These are phyloP conservation scores for Andrena praecox DNA, from an alignment of 2,888 invertebrate species.

Conservation along the genomic window DNA sequence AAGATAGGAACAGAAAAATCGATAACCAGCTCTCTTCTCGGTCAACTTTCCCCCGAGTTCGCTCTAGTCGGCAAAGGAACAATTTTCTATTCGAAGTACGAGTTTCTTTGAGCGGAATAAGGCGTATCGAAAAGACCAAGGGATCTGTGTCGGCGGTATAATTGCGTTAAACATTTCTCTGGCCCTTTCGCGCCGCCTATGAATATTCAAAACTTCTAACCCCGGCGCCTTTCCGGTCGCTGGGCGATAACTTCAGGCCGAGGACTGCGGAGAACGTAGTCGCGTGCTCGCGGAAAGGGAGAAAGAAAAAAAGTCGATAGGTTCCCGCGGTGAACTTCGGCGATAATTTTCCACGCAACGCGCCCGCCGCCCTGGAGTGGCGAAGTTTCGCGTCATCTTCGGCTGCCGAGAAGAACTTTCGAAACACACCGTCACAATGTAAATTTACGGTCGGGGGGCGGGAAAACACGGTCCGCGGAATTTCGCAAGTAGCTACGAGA, in stretches of 20 bases:
- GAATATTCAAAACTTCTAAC: conserved; percentile 46
- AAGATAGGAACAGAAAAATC: conserved; percentile 24
- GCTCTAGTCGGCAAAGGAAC: background rate
- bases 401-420: conserved; percentile 20
- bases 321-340: conserved; percentile 28
- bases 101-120: background rate
- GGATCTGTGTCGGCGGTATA: conserved; percentile 5
- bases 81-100: background rate
- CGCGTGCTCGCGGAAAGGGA: conserved; percentile 20
- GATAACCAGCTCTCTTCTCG: conserved; percentile 12
- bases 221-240: conserved; percentile 17
- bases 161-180: conserved; percentile 15
- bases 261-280: conserved; percentile 10
- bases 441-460: conserved; percentile 24
- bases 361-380: conserved; percentile 3
- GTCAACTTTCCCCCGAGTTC: background rate
- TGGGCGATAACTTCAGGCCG: conserved; percentile 9
- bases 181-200: background rate
- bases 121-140: conserved; percentile 4
- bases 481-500: conserved; percentile 38
- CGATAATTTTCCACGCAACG: conserved; percentile 33
- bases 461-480: conserved; percentile 16
- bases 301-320: conserved; percentile 9
- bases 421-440: conserved; percentile 25
- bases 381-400: conserved; percentile 37